Evolutionary conservation across 2,113 vertebrate genomes (phyloP), one percentile per base, ranked within the genome.

Genomic region (Eurystomus gularis): DNA sequence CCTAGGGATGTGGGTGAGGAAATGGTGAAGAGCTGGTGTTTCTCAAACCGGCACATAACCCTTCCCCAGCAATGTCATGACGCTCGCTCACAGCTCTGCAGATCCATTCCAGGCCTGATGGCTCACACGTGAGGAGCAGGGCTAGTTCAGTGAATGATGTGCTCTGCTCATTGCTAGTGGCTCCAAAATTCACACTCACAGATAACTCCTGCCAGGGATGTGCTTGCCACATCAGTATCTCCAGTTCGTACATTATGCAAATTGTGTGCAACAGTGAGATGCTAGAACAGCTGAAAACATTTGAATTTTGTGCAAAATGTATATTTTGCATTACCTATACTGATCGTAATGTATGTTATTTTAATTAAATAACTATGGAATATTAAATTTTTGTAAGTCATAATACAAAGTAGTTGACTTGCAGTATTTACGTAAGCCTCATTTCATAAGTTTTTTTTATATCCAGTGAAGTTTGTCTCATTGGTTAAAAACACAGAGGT

Each of bases 361-460:
- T 88, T 75, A 92, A 84, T 96, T 94, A 89, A 83, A 73, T 83
- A 89, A 78, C 28, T 39, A 31, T 40, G 15, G 52, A 76, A 69
- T 72, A 39, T n/a, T 65, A 87, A 42, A 73, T 93, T 73, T 86
- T 65, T 62, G 42, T 40, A 33, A 85, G n/a, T 28, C 28, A 17
- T 42, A 52, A 58, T 78, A n/a, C 29, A 29, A 37, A 58, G n/a
- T 23, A 69, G 70, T 40, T 79, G 39, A 26, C 39, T 86, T 80
- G 71, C 57, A 82, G 3, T 90, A 58, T 85, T 93, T 96, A 70
- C 65, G 31, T 82, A 65, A 90, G 66, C 66, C 10, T 80, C 23
- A 2, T 72, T 93, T 79, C 35, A 3, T 82, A 84, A 77, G 46
- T n/a, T n/a, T n/a, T n/a, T n/a, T n/a, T n/a, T n/a, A 2, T 33